Evolutionary conservation across 1,140 invertebrate genomes (phyloP).

Genomic region (Campodea augens): DNA sequence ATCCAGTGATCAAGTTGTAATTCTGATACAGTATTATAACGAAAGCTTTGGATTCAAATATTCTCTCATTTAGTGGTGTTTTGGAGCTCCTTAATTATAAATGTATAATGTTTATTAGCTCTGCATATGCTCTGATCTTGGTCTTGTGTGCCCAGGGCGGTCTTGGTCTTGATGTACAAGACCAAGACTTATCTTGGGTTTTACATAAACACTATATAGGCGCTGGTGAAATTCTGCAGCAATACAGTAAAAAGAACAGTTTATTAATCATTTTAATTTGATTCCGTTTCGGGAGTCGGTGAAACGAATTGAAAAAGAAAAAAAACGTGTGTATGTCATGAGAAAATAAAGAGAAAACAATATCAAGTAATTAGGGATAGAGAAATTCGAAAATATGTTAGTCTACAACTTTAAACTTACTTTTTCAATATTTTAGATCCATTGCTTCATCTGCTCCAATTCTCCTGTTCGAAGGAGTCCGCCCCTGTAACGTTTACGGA

Average conservation of each 20-base stretch:
- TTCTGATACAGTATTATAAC: too few species aligned
- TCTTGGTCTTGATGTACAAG: too few species aligned
- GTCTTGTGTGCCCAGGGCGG: too few species aligned
- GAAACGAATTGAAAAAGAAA: not conserved
- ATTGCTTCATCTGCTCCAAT: constrained; percentile 90
- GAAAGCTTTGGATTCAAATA: too few species aligned
- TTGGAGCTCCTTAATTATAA: too few species aligned
- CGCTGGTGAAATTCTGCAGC: too few species aligned
- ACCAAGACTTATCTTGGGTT: too few species aligned
- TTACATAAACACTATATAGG: too few species aligned
- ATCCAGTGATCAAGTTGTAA: too few species aligned
- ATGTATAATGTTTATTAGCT: too few species aligned
- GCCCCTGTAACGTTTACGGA: constrained; percentile 56
- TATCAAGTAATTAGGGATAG: not conserved
- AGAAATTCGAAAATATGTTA: not conserved
- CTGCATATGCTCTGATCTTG: too few species aligned
- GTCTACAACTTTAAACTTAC: not conserved
- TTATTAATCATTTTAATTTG: not conserved
- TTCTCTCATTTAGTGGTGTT: too few species aligned
- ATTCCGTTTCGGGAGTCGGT: not conserved
- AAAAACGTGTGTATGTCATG: not conserved
- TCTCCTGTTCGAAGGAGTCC: constrained; percentile 63
- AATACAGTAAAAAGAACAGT: not conserved
- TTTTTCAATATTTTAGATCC: constrained; percentile 37
- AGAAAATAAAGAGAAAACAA: not conserved